Conservation (phyloP, 1,140 invertebrate species). For the Aricia agestis region DNA sequence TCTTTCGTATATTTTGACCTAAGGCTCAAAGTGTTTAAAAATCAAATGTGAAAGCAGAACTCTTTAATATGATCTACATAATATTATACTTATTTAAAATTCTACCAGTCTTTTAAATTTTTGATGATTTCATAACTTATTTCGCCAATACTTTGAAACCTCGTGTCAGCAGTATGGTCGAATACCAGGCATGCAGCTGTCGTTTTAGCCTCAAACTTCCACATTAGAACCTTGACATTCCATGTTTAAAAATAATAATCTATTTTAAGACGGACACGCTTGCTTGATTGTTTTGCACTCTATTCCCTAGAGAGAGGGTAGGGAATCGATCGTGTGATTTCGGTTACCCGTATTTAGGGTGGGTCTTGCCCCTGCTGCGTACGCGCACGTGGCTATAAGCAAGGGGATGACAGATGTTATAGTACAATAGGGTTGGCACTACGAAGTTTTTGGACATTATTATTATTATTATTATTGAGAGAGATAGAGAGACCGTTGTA, state of each 20-base stretch:
- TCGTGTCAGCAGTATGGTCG: background rate
- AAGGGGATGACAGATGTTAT: slow-evolving; percentile 59
- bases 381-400: slow-evolving; percentile 56
- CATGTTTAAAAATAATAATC: slow-evolving; percentile 69
- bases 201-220: slow-evolving; percentile 38
- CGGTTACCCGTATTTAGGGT: slow-evolving; percentile 61
- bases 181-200: background rate
- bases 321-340: slow-evolving; percentile 24
- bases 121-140: no score
- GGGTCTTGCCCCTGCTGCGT: slow-evolving; percentile 59
- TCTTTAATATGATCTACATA: no score
- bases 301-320: slow-evolving; percentile 37
- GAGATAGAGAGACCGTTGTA: background rate
- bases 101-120: no score
- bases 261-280: slow-evolving; percentile 47
- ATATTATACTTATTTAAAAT: no score
- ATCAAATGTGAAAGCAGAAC: no score
- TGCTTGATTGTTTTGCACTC: slow-evolving; percentile 25
- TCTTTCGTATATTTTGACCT: no score
- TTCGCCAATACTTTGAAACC: background rate
- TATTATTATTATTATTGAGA: background rate
- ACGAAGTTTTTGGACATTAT: background rate
- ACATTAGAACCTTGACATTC: slow-evolving; percentile 71
- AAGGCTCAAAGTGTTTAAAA: no score
- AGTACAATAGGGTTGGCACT: slow-evolving; percentile 23